Evolutionary conservation across 2,113 vertebrate genomes (phyloP).

Genomic region (Alligator mississippiensis): DNA sequence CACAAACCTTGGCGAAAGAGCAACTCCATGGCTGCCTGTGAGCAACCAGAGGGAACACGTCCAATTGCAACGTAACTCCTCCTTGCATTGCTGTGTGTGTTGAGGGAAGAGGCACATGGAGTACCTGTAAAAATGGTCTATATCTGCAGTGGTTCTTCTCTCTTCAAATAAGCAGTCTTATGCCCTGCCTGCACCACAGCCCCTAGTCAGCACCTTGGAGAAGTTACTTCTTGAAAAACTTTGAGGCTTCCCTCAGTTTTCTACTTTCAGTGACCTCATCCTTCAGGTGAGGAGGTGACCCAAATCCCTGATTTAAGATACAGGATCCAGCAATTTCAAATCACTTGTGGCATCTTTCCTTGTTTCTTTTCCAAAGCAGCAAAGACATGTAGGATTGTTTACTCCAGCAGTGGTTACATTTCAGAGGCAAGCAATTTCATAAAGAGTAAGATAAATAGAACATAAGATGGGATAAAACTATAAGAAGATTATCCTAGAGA

Average conservation of each 20-base stretch:
- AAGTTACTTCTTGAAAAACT: background rate
- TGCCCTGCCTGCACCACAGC: background rate
- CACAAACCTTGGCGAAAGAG: background rate
- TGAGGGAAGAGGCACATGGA: background rate
- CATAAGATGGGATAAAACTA: background rate
- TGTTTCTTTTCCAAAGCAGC: background rate
- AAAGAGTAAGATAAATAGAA: background rate
- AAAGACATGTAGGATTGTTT: background rate
- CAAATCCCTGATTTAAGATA: background rate
- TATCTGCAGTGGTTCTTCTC: background rate
- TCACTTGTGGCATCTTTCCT: background rate
- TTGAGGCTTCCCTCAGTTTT: background rate
- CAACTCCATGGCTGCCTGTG: background rate
- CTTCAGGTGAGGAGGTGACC: background rate
- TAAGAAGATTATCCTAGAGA: background rate
- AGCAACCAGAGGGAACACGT: background rate
- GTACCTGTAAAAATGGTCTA: background rate
- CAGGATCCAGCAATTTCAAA: background rate
- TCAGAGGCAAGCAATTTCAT: background rate
- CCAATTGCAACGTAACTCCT: background rate
- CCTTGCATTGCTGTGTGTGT: rapidly evolving
- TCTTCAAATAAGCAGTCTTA: background rate
- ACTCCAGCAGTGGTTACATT: background rate
- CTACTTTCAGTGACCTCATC: background rate
- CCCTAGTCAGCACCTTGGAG: background rate